phyloP scores from a whole-genome alignment of 2,888 invertebrate species.

The Cheilosia scutellata region DNA sequence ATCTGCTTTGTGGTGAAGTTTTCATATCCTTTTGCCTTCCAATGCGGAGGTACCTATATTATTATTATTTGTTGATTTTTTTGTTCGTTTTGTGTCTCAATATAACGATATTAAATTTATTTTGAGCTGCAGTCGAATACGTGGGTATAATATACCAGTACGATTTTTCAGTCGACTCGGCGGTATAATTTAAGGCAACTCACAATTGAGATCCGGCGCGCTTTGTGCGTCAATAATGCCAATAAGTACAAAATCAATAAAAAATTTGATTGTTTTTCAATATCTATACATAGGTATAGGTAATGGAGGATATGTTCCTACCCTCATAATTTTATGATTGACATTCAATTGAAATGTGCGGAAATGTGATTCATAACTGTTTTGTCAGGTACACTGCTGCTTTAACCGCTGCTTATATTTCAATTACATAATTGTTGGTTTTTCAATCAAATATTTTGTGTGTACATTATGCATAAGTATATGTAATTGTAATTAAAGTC shows the following conservation, averaged over 20 bases:
- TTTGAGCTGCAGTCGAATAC: conserved; percentile 24
- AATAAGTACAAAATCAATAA: neutral
- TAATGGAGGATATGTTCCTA: neutral
- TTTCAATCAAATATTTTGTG: too few species aligned
- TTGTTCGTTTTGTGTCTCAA: conserved; percentile 18
- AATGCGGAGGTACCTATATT: neutral
- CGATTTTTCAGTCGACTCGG: neutral
- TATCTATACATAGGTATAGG: neutral
- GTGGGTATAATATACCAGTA: neutral
- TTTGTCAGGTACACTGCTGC: neutral
- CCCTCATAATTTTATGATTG: conserved; percentile 44
- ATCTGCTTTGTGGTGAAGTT: conserved; percentile 40
- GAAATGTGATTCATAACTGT: conserved; percentile 3
- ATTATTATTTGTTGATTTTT: neutral
- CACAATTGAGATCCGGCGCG: neutral
- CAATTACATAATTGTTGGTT: neutral
- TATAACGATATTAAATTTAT: conserved; percentile 21
- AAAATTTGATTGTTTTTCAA: neutral
- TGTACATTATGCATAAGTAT: too few species aligned
- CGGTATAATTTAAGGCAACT: neutral
- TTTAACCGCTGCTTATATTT: neutral
- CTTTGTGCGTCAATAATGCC: neutral
- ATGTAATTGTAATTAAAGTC: too few species aligned
- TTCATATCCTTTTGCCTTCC: conserved; percentile 24
- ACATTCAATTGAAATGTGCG: conserved; percentile 19